Conservation (phyloP, 92 coral and sea anemone species). For the Porites rus region DNA sequence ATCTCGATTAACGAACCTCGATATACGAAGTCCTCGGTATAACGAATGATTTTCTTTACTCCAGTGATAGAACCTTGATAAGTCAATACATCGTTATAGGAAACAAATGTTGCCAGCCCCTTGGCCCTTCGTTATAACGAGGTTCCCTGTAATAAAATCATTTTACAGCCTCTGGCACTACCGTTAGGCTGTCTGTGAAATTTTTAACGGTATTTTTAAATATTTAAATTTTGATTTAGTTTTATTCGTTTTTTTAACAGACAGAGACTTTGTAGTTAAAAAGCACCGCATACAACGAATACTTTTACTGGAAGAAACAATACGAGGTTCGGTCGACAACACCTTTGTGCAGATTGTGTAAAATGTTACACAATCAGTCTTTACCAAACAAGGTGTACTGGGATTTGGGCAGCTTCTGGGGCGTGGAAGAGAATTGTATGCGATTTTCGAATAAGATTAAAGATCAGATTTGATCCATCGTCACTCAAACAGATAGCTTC, state of each 20-base stretch:
- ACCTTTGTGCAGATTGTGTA: conserved; percentile 20
- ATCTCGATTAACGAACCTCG: no score
- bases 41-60: no score
- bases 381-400: conserved; percentile 30
- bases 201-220: no score
- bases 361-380: conserved; percentile 21
- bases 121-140: no score
- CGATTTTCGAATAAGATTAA: conserved; percentile 17
- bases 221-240: neutral
- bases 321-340: neutral
- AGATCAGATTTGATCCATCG: conserved; percentile 14
- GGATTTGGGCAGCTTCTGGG: conserved; percentile 42
- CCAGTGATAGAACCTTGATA: no score
- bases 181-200: no score
- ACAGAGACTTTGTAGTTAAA: conserved; percentile 9
- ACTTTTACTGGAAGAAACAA: conserved; percentile 49
- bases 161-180: no score
- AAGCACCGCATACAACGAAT: conserved; percentile 56
- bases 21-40: no score
- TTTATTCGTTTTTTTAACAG: neutral
- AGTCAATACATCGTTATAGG: no score
- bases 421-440: conserved; percentile 26
- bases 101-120: no score
- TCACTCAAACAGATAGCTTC: neutral
- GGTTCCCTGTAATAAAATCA: no score